Base-by-base conservation (phyloP, 2,113 vertebrate genomes). In the Pitta sordida region DNA sequence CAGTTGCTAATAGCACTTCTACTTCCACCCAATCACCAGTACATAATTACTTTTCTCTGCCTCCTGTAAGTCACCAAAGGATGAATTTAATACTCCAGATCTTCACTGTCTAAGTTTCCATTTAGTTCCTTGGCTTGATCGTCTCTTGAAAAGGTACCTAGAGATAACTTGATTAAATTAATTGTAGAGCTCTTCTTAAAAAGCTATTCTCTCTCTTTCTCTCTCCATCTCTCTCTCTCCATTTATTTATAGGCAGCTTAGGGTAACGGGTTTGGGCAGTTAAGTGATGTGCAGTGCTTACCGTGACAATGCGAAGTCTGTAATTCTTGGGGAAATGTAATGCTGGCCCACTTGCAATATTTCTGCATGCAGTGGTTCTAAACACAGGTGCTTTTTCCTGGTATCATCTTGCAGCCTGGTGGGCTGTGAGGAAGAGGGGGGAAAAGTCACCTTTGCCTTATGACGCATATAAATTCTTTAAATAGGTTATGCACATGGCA, bases 91-190 rank as follows among this genome's bases (percentile, higher is more conserved):
- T 95, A 75, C 83, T 92, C 82, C 90, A 95, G 69, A 69, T 94
- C 93, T 84, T 86, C 63, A 22, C 76, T 55, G 49, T 83, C 89
- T 86, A 83, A 55, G 80, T 86, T 96, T 95, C 88, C 88, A 82
- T 94, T 91, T 86, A 94, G 80, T 91, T 93, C 84, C 73, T 92
- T 64, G 68, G 91, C 77, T 90, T 90, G 93, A 94, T 83, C 78
- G 65, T 89, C 90, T 95, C 85, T 80, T 93, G 74, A 90, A 89
- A 93, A 84, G 67, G 80, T 85, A 94, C 58, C 91, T 73, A 69
- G 88, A 95, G 92, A 93, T 96, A 96, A 95, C 90, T 90, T 65
- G 83, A 91, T 95, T 92, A 79, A 93, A 96, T 97, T 94, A 96
- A 96, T 96, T 93, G 90, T 71, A 9, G 62, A 84, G 67, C 88